These are phyloP conservation scores for Atlantisia rogersi DNA, from an alignment of 2,113 vertebrate genomes.

Conservation along the genomic window DNA sequence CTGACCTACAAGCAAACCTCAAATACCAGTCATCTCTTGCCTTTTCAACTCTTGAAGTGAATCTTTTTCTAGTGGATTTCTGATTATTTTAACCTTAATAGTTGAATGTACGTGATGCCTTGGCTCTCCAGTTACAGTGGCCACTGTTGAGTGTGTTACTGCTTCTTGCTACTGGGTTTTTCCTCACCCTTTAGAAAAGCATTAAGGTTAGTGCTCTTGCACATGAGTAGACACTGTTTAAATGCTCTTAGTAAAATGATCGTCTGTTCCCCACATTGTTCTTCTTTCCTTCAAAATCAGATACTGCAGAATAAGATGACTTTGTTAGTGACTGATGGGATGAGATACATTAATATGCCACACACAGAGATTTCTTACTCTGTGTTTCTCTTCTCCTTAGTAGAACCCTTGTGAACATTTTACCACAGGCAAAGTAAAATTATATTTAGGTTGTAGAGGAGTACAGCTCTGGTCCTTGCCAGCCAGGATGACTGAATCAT, in stretches of 20 bases:
- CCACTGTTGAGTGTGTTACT: neutral
- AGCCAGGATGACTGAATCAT: neutral
- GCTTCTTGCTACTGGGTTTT: neutral
- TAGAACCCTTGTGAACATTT: neutral
- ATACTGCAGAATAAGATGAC: neutral
- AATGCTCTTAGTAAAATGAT: neutral
- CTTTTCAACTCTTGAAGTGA: neutral
- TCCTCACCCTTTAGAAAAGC: neutral
- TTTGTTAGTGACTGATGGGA: neutral
- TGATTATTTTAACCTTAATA: neutral
- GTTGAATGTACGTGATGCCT: neutral
- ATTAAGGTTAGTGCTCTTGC: neutral
- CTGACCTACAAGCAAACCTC: neutral
- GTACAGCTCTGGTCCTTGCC: neutral
- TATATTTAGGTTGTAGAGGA: neutral
- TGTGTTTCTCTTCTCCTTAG: neutral
- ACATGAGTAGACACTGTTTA: neutral
- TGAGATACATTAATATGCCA: neutral
- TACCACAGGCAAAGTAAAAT: neutral
- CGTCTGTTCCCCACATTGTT: neutral
- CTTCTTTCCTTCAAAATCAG: neutral
- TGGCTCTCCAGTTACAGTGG: neutral
- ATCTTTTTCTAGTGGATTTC: neutral
- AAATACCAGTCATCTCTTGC: neutral
- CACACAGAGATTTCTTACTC: neutral